A percentile compares a stretch with the other conserved stretches of the same genome.
Conservation (phyloP, 2,113 vertebrate genomes). For the Alligator sinensis region DNA sequence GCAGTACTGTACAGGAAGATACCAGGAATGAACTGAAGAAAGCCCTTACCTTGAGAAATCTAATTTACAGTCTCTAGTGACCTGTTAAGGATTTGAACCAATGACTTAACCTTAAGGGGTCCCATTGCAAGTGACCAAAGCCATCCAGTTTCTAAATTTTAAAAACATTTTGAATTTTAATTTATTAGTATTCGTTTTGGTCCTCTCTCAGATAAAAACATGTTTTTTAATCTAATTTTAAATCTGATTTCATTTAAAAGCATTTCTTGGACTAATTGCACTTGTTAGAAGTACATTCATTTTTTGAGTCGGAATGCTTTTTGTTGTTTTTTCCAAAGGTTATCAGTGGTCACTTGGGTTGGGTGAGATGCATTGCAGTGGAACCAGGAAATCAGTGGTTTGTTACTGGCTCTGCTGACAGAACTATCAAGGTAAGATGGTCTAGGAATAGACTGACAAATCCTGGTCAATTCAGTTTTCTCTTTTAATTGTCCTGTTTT, state of each 20-base stretch:
- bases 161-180: background rate
- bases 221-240: background rate
- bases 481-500: background rate
- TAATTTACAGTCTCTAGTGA: background rate
- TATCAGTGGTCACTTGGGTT: conserved; percentile 97
- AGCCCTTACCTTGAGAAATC: background rate
- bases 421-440: conserved; percentile 93
- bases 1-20: background rate
- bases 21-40: background rate
- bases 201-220: background rate
- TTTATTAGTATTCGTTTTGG: background rate
- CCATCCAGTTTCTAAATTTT: background rate
- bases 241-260: background rate
- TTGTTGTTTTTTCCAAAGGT: conserved; percentile 80
- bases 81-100: background rate
- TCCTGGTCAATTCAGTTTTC: accelerated
- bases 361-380: conserved; percentile 96
- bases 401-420: conserved; percentile 96
- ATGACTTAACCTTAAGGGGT: background rate
- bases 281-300: background rate
- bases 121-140: background rate
- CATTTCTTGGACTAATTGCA: background rate
- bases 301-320: background rate
- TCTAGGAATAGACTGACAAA: background rate
- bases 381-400: conserved; percentile 99